Conservation (phyloP, 2,888 invertebrate genomes). For the Mechanitis messenoides region DNA sequence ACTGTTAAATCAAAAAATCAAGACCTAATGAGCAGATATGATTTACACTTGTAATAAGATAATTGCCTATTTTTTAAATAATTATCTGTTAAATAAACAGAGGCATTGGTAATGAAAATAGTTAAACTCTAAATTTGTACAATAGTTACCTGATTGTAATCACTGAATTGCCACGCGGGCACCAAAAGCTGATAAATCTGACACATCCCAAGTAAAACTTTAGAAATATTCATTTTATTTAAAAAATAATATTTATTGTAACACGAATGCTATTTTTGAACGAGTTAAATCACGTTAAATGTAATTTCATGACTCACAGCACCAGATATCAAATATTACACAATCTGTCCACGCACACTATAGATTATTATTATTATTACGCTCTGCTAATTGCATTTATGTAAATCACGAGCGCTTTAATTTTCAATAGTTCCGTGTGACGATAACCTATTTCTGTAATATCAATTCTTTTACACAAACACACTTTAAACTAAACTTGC, state of each 20-base stretch:
- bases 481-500: background rate
- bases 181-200: constrained; percentile 13
- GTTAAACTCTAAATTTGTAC: no score
- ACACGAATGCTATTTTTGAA: background rate
- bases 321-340: constrained; percentile 11
- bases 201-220: constrained; percentile 13
- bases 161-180: constrained; percentile 20
- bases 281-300: background rate
- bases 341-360: constrained; percentile 9
- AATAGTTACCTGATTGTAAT: constrained; percentile 17
- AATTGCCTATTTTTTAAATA: no score
- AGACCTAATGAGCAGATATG: no score
- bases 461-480: no score
- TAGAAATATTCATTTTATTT: constrained; percentile 12
- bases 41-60: no score
- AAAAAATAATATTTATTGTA: background rate
- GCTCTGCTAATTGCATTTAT: constrained; percentile 21
- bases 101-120: no score
- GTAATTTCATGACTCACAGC: background rate
- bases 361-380: constrained; percentile 23
- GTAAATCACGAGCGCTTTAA: constrained; percentile 15
- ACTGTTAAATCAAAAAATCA: no score
- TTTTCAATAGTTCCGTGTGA: constrained; percentile 7
- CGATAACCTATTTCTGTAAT: background rate
- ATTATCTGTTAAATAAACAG: no score